These are phyloP conservation scores for Drosophila neoperkinsi DNA, from an alignment of 2,888 invertebrate species.

Conservation along the genomic window DNA sequence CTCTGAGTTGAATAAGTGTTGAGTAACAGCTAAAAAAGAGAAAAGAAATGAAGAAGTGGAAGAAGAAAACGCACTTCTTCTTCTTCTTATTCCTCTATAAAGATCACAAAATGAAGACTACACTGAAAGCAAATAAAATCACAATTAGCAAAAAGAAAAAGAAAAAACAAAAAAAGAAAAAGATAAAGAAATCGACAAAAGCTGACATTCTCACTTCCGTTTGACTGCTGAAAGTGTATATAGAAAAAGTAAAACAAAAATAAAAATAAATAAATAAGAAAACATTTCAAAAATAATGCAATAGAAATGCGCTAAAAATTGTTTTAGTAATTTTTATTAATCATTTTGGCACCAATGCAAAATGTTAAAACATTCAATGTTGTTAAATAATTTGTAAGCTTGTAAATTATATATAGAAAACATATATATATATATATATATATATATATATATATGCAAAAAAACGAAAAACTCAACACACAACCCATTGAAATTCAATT, in stretches of 20 bases:
- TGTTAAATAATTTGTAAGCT: slow-evolving; percentile 85
- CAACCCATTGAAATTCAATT: slow-evolving; percentile 72
- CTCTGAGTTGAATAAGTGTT: neutral
- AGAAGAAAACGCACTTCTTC: neutral
- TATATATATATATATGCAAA: slow-evolving; percentile 46
- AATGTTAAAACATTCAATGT: slow-evolving; percentile 84
- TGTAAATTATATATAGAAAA: slow-evolving; percentile 73
- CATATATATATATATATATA: slow-evolving; percentile 44
- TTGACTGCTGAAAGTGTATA: slow-evolving; percentile 1
- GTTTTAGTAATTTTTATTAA: slow-evolving; percentile 40
- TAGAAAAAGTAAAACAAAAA: slow-evolving; percentile 1
- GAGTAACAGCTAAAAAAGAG: neutral
- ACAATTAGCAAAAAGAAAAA: neutral
- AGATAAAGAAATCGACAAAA: slow-evolving; percentile 3
- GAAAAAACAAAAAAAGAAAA: neutral
- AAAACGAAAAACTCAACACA: slow-evolving; percentile 43
- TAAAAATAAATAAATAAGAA: neutral
- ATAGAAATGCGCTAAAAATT: slow-evolving; percentile 9
- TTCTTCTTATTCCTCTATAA: too few relatives aligned
- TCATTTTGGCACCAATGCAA: slow-evolving; percentile 49
- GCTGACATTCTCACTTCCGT: neutral
- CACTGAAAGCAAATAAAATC: neutral
- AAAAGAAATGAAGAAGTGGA: neutral
- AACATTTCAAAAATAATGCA: slow-evolving; percentile 12
- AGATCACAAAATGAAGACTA: neutral